Base-by-base conservation (phyloP, 2,888 invertebrate genomes). In the Myathropa florea region DNA sequence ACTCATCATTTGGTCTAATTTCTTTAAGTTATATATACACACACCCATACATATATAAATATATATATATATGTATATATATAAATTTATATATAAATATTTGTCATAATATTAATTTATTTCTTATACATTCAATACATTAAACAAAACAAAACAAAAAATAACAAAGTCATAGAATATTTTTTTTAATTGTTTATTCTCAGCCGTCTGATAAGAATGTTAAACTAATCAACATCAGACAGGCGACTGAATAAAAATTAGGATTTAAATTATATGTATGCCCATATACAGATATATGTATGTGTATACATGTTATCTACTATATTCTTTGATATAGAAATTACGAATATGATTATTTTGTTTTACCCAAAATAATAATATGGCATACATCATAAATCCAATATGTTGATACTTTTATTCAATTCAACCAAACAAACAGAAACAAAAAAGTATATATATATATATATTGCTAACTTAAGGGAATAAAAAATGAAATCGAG, bases 1-100 rank as follows among this genome's bases (percentile, higher is more conserved):
- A 88, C 88, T 82, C 88, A 89, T 73, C 88, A 89, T 83, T 89
- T 88, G 81, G 89, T 89, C 79, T 89, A 88, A 89, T 30, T 59
- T 76, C 46, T 83, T 36, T 24, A 84, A 76, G 80, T 65, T 76
- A 72, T n/a, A 61, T 53, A 68, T 63, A 80, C 24, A 71, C 24
- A 80, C 64, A 84, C 30, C 59, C 18, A 65, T 28, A 67, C 36
- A 84, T 46, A 18, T 33, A 33, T 33, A 33, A 33, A 33, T 33
- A 84, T 46, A 18, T 23, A 70, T 33, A 67, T 53, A 63, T 63
- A 72, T 2, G 46, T 59, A 70, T 61, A 76, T 75, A 79, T 55
- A 76, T 26, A 73, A 21, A 73, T 68, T 18, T 78, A 64, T 85
- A 68, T 82, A 73, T 67, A 81, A 79, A 83, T 73, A 70, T 72